These are phyloP conservation scores for Teleogryllus occipitalis DNA, from an alignment of 1,140 invertebrate species.

Conservation along the genomic window DNA sequence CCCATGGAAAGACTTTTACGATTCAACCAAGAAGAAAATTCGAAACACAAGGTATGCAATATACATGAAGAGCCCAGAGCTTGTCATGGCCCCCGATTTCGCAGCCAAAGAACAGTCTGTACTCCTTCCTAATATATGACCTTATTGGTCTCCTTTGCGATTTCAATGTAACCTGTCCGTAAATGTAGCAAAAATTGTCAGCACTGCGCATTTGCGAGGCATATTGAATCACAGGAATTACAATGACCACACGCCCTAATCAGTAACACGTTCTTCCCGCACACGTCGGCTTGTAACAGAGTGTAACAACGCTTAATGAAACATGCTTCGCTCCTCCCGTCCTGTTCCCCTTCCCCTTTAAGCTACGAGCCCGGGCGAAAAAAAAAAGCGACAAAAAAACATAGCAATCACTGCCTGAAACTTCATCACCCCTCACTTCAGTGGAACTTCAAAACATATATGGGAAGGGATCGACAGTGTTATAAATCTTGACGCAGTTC, in stretches of 20 bases:
- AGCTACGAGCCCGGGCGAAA: background rate
- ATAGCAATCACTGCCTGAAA: background rate
- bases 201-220: background rate
- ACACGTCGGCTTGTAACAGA: conserved; percentile 13
- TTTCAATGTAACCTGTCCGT: conserved; percentile 14
- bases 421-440: background rate
- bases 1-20: background rate
- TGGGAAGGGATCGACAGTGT: background rate
- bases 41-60: no score
- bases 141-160: conserved; percentile 15
- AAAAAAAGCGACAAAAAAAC: no score
- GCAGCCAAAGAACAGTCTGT: background rate
- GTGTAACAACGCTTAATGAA: no score
- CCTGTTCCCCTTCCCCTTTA: background rate
- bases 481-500: no score
- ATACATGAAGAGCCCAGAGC: no score
- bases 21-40: no score
- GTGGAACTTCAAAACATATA: background rate
- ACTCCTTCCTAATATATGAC: background rate
- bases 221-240: conserved; percentile 17
- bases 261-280: conserved; percentile 13
- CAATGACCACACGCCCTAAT: conserved; percentile 14
- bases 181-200: background rate
- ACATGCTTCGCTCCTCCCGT: background rate
- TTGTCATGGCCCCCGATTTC: background rate